Conservation (phyloP, 2,888 invertebrate genomes). For the Mimumesa dahlbomi region DNA sequence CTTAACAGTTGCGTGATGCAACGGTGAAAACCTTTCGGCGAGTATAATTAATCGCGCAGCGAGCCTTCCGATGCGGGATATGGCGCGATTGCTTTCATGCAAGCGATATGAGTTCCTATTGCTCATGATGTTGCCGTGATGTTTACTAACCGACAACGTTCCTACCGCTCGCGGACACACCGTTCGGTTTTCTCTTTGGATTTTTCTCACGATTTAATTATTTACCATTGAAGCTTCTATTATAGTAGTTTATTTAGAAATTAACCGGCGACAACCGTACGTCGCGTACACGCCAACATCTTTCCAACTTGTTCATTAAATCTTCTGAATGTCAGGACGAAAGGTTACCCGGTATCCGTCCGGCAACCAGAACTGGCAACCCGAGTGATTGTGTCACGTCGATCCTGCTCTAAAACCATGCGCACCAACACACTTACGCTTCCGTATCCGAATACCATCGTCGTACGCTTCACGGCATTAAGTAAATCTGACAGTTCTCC, state of each 20-base stretch:
- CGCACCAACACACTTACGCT: too few relatives aligned
- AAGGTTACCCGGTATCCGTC: conserved; percentile 25
- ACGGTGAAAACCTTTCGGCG: conserved; percentile 60
- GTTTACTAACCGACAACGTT: conserved; percentile 43
- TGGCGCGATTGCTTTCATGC: conserved; percentile 48
- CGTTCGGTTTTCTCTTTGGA: conserved; percentile 31
- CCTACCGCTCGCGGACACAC: conserved; percentile 29
- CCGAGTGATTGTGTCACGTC: too few relatives aligned
- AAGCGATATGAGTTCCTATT: conserved; percentile 30
- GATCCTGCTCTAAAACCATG: too few relatives aligned
- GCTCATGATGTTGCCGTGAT: conserved; percentile 28
- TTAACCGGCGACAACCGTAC: conserved; percentile 37
- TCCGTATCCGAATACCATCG: too few relatives aligned
- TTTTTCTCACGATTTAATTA: conserved; percentile 26
- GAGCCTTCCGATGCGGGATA: conserved; percentile 17
- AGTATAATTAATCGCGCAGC: conserved; percentile 55
- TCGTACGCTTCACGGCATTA: too few relatives aligned
- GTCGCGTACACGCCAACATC: conserved; percentile 31
- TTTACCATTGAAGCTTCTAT: conserved; percentile 43
- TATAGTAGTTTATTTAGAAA: conserved; percentile 32
- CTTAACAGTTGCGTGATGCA: conserved; percentile 54
- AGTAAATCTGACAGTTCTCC: too few relatives aligned
- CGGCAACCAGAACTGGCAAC: too few relatives aligned
- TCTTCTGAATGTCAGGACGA: conserved; percentile 32
- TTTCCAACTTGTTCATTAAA: conserved; percentile 47